Evolutionary conservation across 1,140 invertebrate species (phyloP), one percentile per base, ranked within the genome.

Genomic region (Drosophila mauritiana): DNA sequence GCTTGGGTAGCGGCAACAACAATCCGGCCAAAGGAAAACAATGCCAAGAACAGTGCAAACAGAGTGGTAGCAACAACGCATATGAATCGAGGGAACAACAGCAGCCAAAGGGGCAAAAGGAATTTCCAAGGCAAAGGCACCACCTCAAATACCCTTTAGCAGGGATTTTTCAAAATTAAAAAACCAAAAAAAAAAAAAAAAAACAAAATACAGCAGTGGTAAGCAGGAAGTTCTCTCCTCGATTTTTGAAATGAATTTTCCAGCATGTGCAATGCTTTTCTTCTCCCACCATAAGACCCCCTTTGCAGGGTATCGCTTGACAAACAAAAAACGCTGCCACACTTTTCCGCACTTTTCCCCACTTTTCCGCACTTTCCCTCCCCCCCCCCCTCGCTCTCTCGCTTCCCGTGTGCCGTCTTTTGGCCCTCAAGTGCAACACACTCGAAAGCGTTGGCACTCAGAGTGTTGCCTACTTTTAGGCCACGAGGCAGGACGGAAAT

Each of bases 31-130:
- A 57, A 48, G 53, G 43, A 75, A 81, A 80, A 81, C 72, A 81
- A 77, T 58, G 67, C 78, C 78, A 81, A 73, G 54, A 73, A 73
- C 65, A 49, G 65, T 59, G 69, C 80, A 79, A 84, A 84, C 80
- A 79, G 83, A 82, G 69, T 67, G 56, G 79, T 45, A 70, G 54
- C 37, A 73, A 58, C 79, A 82, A 49, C 37, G 43, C 65, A 72
- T 37, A 37, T 72, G 68, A 57, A 70, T 70, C 64, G 36, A 31
- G 20, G 27, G 27, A 73, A 73, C 46, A 52, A 46, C 36, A 46
- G 25, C 4, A 27, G 63, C 34, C 6, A 36, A 36, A 11, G 31
- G 27, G 27, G 48, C 10, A n/a, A 15, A 20, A 5, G 22, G 4
- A 43, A 43, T 43, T 4, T 40, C 20, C 13, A 3, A n/a, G 15